Base-by-base conservation (phyloP, 92 coral and sea anemone genomes). In the Zoanthus solanderi region DNA sequence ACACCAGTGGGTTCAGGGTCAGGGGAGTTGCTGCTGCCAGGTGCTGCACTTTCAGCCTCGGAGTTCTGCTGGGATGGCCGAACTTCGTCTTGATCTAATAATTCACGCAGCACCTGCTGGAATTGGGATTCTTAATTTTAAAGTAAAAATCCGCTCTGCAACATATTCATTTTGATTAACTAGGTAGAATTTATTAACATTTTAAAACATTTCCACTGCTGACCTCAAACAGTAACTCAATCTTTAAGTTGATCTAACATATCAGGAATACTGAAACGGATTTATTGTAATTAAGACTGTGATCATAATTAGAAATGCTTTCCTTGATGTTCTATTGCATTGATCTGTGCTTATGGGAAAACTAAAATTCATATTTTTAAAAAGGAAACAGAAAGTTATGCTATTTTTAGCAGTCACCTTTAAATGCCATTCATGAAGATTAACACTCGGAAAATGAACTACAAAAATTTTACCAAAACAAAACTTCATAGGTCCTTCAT, bases 201-300 rank as follows among this genome's bases (percentile, higher is more conserved):
- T 69, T 69, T 9, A 61, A 61, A 61, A 61, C 68, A 61, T 16
- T 61, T 61, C 68, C 68, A 29, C 2, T 61, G 68, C 68, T 29
- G 68, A 61, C 68, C 68, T 16, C 68, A 61, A 61, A 61, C 68
- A 61, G 16, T 61, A 61, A 61, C 3, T 61, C 68, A 61, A 61
- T 16, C 68, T 61, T 60, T n/a, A 60, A 60, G 2, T 60, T 7
- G 14, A 57, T 15, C 63, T 57, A 13, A 60, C 15, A 60, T 60
- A 56, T 56, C 61, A 9, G 61, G 61, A 60, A 13, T 13, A 60
- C 18, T 3, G 6, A 61, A 61, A n/a, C 29, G 0, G 68, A 61
- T 61, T 61, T n/a, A 61, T 61, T 61, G 68, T 29, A 61, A 61
- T 61, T 61, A n/a, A 61, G 68, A 61, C 68, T 17, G 68, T 6